phyloP scores from a whole-genome alignment of 2,888 invertebrate genomes.

The Artemia sp. region DNA sequence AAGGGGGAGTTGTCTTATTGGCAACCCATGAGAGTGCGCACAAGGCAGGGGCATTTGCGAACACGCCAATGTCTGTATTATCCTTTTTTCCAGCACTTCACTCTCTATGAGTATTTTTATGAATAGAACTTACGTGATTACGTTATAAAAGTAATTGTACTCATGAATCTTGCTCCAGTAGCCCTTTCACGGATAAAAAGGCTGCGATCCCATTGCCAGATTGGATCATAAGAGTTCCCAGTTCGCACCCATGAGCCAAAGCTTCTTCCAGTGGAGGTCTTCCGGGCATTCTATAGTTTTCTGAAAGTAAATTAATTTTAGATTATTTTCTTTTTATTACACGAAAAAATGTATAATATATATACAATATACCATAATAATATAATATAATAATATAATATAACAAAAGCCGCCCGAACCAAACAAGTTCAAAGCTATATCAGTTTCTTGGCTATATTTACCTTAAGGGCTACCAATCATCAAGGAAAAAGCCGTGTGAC shows the following conservation, averaged over 20 bases:
- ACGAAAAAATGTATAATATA: neutral
- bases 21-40: too few relatives aligned
- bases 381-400: neutral
- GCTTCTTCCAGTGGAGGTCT: slow-evolving; percentile 83
- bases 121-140: too few relatives aligned
- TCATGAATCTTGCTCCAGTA: slow-evolving; percentile 15
- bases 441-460: too few relatives aligned
- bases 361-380: neutral
- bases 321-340: neutral
- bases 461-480: neutral
- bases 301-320: slow-evolving; percentile 38
- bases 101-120: too few relatives aligned
- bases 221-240: slow-evolving; percentile 74
- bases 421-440: neutral
- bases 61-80: too few relatives aligned
- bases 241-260: slow-evolving; percentile 70
- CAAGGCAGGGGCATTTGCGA: too few relatives aligned
- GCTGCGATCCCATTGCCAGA: slow-evolving; percentile 82
- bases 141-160: too few relatives aligned
- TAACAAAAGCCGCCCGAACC: neutral
- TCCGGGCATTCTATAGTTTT: slow-evolving; percentile 73
- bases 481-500: neutral
- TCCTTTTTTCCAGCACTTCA: too few relatives aligned
- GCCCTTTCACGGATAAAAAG: slow-evolving; percentile 71
- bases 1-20: too few relatives aligned